Conservation (phyloP, 2,888 invertebrate species). For the Callyntrura sp. region DNA sequence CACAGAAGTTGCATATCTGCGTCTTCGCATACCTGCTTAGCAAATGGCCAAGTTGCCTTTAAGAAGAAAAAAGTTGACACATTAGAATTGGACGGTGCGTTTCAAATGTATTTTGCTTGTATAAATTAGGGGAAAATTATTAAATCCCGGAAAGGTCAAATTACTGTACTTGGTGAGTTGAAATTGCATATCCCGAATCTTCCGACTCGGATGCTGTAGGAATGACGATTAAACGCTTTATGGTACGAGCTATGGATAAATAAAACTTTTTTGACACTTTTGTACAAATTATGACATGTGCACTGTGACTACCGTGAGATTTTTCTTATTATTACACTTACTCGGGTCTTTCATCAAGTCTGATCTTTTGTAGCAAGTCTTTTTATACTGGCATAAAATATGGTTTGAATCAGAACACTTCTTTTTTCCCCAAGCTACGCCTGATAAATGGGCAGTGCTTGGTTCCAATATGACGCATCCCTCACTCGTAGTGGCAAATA, state of each 20-base stretch:
- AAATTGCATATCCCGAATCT: conserved; percentile 52
- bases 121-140: too few species aligned
- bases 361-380: conserved; percentile 62
- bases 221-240: conserved; percentile 6
- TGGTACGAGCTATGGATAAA: conserved; percentile 63
- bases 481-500: too few species aligned
- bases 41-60: conserved; percentile 68
- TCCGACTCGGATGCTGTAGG: neutral
- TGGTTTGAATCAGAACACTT: conserved; percentile 6
- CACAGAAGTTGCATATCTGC: conserved; percentile 55
- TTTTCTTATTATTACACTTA: conserved; percentile 10
- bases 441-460: neutral
- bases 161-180: conserved; percentile 46
- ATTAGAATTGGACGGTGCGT: too few species aligned
- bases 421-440: conserved; percentile 52
- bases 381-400: conserved; percentile 64
- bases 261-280: too few species aligned
- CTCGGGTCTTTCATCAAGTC: conserved; percentile 68
- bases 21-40: conserved; percentile 71
- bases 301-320: too few species aligned
- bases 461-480: conserved; percentile 45
- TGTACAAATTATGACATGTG: too few species aligned
- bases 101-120: too few species aligned
- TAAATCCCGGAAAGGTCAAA: too few species aligned
- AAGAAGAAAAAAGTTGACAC: too few species aligned